phyloP scores from a whole-genome alignment of 1,140 invertebrate species.

The Chironomus tepperi region DNA sequence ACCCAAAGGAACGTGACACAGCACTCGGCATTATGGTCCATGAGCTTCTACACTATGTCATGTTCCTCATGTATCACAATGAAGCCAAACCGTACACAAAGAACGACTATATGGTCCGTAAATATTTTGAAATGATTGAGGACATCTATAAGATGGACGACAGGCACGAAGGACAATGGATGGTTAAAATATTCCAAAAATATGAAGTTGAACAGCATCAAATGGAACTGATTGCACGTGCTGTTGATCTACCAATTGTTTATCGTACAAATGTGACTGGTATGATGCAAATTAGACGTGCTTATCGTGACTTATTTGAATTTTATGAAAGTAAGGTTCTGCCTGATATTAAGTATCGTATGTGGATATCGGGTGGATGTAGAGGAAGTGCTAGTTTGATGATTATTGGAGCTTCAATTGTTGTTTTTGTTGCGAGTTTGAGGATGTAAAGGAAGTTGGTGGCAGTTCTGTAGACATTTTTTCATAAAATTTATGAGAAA shows the following conservation, averaged over 20 bases:
- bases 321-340: not conserved
- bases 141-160: not conserved
- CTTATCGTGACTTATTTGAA: not conserved
- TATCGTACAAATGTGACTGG: not conserved
- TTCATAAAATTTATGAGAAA: too few species aligned
- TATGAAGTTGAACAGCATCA: not conserved
- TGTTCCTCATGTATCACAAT: not conserved
- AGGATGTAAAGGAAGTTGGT: too few species aligned
- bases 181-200: not conserved
- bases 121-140: constrained; percentile 3
- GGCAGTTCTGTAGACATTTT: too few species aligned
- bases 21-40: not conserved
- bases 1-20: not conserved
- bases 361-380: too few species aligned
- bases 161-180: not conserved
- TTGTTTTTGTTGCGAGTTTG: too few species aligned
- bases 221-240: not conserved
- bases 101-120: not conserved
- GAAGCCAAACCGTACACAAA: not conserved
- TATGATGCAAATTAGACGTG: not conserved
- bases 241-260: not conserved
- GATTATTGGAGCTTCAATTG: too few species aligned
- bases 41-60: not conserved
- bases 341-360: not conserved
- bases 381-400: too few species aligned